A percentile compares a stretch with the other conserved stretches of the same genome.
Conservation (phyloP, 2,888 invertebrate species). For the Diloba caeruleocephala region DNA sequence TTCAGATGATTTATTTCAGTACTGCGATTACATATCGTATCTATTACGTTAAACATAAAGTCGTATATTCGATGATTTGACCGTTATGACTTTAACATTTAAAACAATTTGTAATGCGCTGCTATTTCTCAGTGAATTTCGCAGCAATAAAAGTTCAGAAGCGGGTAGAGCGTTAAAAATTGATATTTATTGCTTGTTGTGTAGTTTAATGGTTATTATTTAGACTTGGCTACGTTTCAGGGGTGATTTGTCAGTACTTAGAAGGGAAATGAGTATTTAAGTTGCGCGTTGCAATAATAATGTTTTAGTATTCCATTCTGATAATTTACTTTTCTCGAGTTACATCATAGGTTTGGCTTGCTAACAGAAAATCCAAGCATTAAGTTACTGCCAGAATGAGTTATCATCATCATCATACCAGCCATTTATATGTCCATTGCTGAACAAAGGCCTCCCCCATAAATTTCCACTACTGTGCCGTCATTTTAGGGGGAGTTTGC, state of each 20-base stretch:
- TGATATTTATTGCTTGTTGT: slow-evolving; percentile 32
- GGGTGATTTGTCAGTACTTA: slow-evolving; percentile 9
- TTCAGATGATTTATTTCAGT: background rate
- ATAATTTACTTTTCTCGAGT: slow-evolving; percentile 8
- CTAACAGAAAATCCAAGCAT: no score
- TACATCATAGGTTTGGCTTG: background rate
- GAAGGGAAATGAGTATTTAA: slow-evolving; percentile 7
- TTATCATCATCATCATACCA: no score
- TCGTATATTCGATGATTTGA: background rate
- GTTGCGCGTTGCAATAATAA: slow-evolving; percentile 5
- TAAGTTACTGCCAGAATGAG: background rate
- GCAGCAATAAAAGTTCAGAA: slow-evolving; percentile 21
- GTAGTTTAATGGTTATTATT: slow-evolving; percentile 22
- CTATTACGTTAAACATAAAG: background rate
- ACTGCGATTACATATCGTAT: slow-evolving; percentile 7
- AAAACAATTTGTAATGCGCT: slow-evolving; percentile 21
- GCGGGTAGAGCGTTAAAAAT: slow-evolving; percentile 19
- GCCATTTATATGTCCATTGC: no score
- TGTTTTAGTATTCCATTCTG: background rate
- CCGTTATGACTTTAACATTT: slow-evolving; percentile 12
- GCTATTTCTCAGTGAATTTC: slow-evolving; percentile 10
- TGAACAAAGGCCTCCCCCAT: no score
- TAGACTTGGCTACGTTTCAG: slow-evolving; percentile 23
- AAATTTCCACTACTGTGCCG: no score
- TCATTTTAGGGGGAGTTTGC: no score